A percentile compares a stretch with the other conserved stretches of the same genome.
Conservation (phyloP, 1,140 invertebrate species). For the Lepidostoma basale region DNA sequence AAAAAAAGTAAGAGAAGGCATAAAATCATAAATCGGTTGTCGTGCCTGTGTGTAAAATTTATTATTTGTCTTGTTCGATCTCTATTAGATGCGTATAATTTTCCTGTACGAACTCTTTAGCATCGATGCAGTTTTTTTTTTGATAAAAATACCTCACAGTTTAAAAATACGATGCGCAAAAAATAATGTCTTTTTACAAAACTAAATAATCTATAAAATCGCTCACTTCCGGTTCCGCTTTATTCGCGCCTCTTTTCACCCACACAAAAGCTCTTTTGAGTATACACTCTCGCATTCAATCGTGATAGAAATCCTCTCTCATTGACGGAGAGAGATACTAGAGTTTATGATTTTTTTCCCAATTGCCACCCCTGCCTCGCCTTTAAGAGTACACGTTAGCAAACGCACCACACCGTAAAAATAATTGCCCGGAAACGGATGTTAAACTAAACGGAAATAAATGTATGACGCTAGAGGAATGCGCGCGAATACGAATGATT, state of each 20-base stretch:
- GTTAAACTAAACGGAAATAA: conserved; percentile 38
- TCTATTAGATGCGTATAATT: no score
- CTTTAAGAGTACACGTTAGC: conserved; percentile 32
- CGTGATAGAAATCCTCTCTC: conserved; percentile 9
- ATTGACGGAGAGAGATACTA: conserved; percentile 9
- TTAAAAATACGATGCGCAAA: no score
- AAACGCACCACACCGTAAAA: conserved; percentile 37
- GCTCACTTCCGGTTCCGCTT: conserved; percentile 21
- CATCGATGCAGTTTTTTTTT: no score
- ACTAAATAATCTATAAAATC: conserved; percentile 32
- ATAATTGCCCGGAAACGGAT: conserved; percentile 46
- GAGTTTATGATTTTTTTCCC: not conserved
- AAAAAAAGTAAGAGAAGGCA: no score
- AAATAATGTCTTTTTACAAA: not conserved
- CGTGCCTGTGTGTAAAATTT: no score
- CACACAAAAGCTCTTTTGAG: conserved; percentile 21
- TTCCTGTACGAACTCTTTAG: no score
- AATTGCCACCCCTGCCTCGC: conserved; percentile 4
- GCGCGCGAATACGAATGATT: not conserved
- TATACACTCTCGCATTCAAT: conserved; percentile 10
- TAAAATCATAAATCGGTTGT: no score
- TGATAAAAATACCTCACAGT: no score
- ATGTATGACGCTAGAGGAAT: conserved; percentile 2
- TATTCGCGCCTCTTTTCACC: conserved; percentile 20
- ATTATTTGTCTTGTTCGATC: no score